Base-by-base conservation (phyloP, 2,113 vertebrate species). In the Chamaetylas fuelleborni region DNA sequence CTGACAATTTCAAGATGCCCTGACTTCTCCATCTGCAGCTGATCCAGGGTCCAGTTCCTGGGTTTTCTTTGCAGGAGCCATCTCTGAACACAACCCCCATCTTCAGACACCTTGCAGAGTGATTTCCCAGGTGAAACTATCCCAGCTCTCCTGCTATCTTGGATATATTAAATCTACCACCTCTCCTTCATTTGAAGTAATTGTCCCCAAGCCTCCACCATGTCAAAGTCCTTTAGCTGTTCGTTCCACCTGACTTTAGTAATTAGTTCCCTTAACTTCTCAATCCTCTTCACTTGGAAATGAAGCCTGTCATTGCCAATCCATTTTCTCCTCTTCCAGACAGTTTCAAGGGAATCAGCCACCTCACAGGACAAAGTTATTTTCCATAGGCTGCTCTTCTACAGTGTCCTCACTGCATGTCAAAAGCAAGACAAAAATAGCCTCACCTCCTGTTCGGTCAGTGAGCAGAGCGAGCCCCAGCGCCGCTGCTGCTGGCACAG, bases 381-480 rank as follows among this genome's bases (percentile, higher is more conserved):
- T 91, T 96, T 78, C 80, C 61, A 22, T 8, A 43, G 80, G 56
- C 91, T 93, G 67, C 86, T 95, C 43, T 70, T 93, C 67, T 67
- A 92, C 80, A 74, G 56, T 86, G 83, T 76, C 72, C 86, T 93
- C 42, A 0, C 45, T 76, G 88, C 79, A 7, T 24, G 54, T 64
- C 57, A 51, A 92, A 91, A 94, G 76, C 67, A n/a, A 62, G 86
- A 78, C 77, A 62, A 54, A 96, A 97, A 94, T 88, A 97, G 86
- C 94, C 78, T 92, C 91, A 51, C 69, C 87, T 95, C 87, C 85
- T 74, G 77, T 51, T 81, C 0, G 69, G 96, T 88, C 94, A 95
- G 56, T 12, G 86, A 86, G 67, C 22, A 6, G 65, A 70, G 73
- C 50, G 71, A 76, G 34, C 26, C 36, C n/a, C 61, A 7, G 54